Percentiles rank a stretch among this genome's conserved stretches.
Conservation (phyloP, 2,113 vertebrate genomes). For the Cynocephalus volans region DNA sequence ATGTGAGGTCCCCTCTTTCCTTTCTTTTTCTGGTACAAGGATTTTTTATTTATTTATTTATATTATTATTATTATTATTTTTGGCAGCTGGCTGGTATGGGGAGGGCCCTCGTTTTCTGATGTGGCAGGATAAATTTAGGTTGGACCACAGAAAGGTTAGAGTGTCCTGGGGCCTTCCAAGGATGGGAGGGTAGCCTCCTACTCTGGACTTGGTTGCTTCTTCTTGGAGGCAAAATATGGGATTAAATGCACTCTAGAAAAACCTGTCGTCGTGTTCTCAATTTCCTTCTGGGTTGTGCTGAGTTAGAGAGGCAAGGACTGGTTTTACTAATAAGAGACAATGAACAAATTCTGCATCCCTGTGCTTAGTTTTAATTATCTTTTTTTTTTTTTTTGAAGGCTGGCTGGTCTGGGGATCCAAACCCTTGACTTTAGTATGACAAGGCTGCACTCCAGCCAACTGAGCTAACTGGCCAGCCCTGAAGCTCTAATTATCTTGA, state of each 20-base stretch:
- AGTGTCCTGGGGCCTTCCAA: neutral
- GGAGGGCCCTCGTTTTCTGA: neutral
- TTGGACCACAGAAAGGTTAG: neutral
- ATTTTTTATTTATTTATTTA: too few relatives aligned
- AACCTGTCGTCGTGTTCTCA: neutral
- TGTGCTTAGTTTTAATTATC: neutral
- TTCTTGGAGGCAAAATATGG: conserved; percentile 20
- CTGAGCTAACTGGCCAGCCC: too few relatives aligned
- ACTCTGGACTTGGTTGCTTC: neutral
- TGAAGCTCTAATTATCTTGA: neutral
- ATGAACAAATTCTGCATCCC: neutral
- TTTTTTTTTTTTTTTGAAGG: neutral
- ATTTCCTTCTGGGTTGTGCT: neutral
- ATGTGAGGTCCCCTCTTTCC: neutral
- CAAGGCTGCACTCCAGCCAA: too few relatives aligned
- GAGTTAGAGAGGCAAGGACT: neutral
- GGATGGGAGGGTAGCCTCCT: neutral
- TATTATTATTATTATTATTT: too few relatives aligned
- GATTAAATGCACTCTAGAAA: neutral
- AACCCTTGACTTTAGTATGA: too few relatives aligned
- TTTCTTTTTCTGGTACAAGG: neutral
- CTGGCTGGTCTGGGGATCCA: too few relatives aligned
- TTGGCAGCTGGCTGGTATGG: too few relatives aligned
- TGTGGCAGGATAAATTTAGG: neutral
- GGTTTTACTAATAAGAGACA: neutral